phyloP scores from a whole-genome alignment of 1,140 invertebrate genomes.

The Saxidomus purpurata region DNA sequence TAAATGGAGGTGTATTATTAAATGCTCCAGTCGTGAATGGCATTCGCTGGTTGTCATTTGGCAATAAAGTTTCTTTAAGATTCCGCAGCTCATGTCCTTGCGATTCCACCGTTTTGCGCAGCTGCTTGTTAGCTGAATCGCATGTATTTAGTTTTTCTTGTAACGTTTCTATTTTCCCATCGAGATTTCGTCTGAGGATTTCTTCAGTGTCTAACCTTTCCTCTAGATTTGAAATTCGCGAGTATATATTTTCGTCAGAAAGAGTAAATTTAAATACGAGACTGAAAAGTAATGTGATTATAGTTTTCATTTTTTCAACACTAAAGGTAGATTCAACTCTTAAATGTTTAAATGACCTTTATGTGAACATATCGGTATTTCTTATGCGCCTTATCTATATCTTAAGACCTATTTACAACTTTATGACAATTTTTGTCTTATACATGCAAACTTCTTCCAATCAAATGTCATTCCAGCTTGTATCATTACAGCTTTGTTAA shows the following conservation, averaged over 20 bases:
- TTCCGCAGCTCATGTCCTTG: background rate
- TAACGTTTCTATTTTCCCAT: background rate
- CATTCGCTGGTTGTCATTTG: background rate
- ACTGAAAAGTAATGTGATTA: background rate
- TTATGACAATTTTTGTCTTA: too few relatives aligned
- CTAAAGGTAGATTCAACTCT: too few relatives aligned
- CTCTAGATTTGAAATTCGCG: background rate
- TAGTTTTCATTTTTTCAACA: background rate
- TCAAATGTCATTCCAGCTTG: too few relatives aligned
- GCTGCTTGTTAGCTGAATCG: background rate
- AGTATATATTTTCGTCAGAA: background rate
- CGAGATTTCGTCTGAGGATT: background rate
- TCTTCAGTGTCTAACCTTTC: background rate
- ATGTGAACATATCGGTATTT: too few relatives aligned
- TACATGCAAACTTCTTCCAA: too few relatives aligned
- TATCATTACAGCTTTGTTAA: too few relatives aligned
- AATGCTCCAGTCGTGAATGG: too few relatives aligned
- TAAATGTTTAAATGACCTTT: too few relatives aligned
- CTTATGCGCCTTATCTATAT: too few relatives aligned
- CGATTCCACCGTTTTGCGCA: background rate
- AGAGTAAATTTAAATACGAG: background rate
- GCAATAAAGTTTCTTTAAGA: background rate
- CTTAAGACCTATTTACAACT: too few relatives aligned
- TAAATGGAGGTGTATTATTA: too few relatives aligned
- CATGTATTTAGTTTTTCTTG: background rate